Base-by-base conservation (phyloP, 1,140 invertebrate species). In the Odontomachus brunneus region DNA sequence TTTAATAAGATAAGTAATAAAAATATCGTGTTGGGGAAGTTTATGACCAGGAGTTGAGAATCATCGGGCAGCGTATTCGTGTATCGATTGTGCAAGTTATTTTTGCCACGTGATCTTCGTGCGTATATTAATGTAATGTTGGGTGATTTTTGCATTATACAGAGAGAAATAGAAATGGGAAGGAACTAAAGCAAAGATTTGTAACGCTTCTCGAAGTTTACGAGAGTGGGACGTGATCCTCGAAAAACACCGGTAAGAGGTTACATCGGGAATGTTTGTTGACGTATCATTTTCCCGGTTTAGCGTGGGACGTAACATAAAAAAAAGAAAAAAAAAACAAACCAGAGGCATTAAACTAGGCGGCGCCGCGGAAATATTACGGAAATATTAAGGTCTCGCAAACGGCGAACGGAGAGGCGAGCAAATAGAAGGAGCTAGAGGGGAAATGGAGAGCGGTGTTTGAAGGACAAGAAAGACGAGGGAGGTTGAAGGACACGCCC, bases 381-480 rank as follows among this genome's bases (percentile, higher is more conserved):
- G 65, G 75, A 80, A 69, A 69, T 80, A 80, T 80, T 69, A 80
- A 80, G 75, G 33, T 69, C 53, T 51, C 51, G 65, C 51, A 80
- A 80, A 80, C 51, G 69, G 63, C 67, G 63, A 78, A 69, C 62
- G 55, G n/a, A 26, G 29, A 59, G 65, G 38, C 33, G 57, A 29
- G 57, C 48, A 75, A 84, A 71, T 76, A 63, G 55, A 19, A 44
- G 12, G 53, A 15, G 26, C 12, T 15, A 59, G 5, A n/a, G 26
- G 38, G 69, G 38, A 38, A n/a, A 76, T 24, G 72, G 63, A 63
- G 15, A 71, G 33, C 22, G 62, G 24, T 76, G 38, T 69, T 59
- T 60, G 29, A 44, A 62, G 44, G 48, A 51, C 51, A 38, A 24
- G 63, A 19, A 51, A 38, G 48, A 26, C 55, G 44, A 69, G 22